Evolutionary conservation across 2,113 vertebrate species (phyloP).

Genomic region (Eudyptes chrysolophus): DNA sequence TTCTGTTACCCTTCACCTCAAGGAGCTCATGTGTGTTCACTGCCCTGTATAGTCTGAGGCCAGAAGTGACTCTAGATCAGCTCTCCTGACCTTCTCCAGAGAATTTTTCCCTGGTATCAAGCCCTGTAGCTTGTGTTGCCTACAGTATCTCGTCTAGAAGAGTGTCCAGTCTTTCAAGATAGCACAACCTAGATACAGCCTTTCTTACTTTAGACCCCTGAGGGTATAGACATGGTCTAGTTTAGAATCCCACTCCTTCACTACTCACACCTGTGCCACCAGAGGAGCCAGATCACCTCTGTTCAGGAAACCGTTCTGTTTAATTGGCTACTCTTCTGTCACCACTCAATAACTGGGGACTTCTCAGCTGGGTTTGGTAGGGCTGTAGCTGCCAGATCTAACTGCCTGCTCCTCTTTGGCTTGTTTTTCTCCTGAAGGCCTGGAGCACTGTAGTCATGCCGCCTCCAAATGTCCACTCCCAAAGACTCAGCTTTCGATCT

Average conservation of each 20-base stretch:
- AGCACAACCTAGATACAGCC: neutral
- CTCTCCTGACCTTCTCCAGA: neutral
- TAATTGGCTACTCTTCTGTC: neutral
- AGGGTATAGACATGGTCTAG: neutral
- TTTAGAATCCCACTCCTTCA: neutral
- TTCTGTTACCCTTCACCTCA: neutral
- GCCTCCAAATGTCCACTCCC: neutral
- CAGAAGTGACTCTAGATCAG: neutral
- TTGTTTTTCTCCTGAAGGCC: neutral
- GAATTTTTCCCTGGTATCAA: neutral
- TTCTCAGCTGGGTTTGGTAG: neutral
- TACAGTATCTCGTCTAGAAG: neutral
- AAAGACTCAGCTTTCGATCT: neutral
- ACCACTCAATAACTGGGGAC: neutral
- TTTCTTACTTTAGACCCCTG: neutral
- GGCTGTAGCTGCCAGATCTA: neutral
- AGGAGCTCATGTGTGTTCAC: neutral
- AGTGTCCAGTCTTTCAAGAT: neutral
- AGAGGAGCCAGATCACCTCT: neutral
- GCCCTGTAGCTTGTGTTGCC: neutral
- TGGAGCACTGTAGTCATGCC: neutral
- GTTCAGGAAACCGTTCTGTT: neutral
- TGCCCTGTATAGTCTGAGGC: neutral
- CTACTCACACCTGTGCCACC: neutral
- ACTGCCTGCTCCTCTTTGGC: neutral